phyloP scores from a whole-genome alignment of 2,113 vertebrate genomes.

The Acanthochromis polyacanthus region DNA sequence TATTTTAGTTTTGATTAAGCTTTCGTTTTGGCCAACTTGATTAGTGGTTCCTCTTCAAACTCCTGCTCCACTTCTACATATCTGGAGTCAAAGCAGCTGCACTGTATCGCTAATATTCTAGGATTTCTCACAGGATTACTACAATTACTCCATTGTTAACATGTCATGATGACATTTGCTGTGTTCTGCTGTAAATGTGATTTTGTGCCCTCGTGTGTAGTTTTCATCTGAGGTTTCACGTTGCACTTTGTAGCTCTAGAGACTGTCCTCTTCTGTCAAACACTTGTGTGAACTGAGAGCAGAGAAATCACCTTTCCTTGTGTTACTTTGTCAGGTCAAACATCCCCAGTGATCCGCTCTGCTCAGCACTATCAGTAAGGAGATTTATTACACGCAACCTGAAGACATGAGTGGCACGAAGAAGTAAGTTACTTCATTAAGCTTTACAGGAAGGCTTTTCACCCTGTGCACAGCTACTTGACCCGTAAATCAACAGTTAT shows the following conservation, averaged over 20 bases:
- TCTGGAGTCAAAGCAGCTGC: background rate
- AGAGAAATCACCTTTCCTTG: slow-evolving; percentile 19
- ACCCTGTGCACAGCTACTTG: background rate
- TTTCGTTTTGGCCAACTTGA: background rate
- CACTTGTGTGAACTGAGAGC: background rate
- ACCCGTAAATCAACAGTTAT: background rate
- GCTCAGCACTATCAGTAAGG: slow-evolving; percentile 30
- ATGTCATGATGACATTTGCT: background rate
- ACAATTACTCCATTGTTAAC: background rate
- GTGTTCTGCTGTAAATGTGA: background rate
- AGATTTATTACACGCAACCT: slow-evolving; percentile 36
- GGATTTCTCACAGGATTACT: background rate
- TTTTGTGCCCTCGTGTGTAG: background rate
- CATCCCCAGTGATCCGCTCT: slow-evolving; percentile 47
- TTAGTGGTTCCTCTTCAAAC: background rate
- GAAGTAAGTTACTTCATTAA: slow-evolving; percentile 73
- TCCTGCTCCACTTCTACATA: background rate
- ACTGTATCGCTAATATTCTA: background rate
- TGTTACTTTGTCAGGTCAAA: slow-evolving; percentile 61
- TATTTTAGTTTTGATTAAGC: slow-evolving; percentile 10
- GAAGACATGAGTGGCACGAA: slow-evolving; percentile 75
- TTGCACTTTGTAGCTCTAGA: background rate
- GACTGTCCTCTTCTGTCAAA: background rate
- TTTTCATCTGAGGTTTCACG: background rate
- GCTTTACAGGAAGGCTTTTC: background rate